These are phyloP conservation scores for Lagorchestes hirsutus DNA, from an alignment of 2,797 vertebrate species.

Conservation along the genomic window DNA sequence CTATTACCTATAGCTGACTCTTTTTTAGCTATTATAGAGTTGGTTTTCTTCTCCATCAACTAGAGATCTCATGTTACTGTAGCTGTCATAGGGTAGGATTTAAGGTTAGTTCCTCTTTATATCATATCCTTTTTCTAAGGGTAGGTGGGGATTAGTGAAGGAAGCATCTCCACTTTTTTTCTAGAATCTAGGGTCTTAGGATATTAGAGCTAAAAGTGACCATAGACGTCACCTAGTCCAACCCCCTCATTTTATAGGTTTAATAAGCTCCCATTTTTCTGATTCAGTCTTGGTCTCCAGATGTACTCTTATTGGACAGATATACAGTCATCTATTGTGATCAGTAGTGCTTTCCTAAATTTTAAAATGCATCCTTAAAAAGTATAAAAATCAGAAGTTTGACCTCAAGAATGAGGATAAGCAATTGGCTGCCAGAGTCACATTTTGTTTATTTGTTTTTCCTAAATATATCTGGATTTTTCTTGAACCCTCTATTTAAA, in stretches of 20 bases:
- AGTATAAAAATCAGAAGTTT: background rate
- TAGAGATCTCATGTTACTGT: background rate
- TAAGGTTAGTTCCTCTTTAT: constrained; percentile 6
- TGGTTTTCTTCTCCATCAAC: background rate
- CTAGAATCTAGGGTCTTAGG: background rate
- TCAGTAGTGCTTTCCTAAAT: background rate
- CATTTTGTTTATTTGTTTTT: background rate
- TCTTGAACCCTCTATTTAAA: background rate
- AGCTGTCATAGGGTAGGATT: constrained; percentile 12
- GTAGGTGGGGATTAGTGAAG: background rate
- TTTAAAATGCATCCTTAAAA: background rate
- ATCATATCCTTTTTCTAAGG: background rate
- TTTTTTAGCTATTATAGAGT: background rate
- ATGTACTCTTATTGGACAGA: background rate
- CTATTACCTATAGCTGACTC: background rate
- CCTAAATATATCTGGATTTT: background rate
- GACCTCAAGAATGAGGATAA: background rate
- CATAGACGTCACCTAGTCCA: background rate
- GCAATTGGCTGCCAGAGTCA: background rate
- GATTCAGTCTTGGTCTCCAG: background rate
- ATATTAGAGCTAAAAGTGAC: background rate
- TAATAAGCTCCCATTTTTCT: constrained; percentile 18
- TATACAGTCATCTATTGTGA: background rate
- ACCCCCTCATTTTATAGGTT: background rate
- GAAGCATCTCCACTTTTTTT: background rate